Percentiles rank a stretch among this genome's conserved stretches.
Evolutionary conservation across 2,113 vertebrate genomes (phyloP).

Genomic region (Dryoscopus gambensis): DNA sequence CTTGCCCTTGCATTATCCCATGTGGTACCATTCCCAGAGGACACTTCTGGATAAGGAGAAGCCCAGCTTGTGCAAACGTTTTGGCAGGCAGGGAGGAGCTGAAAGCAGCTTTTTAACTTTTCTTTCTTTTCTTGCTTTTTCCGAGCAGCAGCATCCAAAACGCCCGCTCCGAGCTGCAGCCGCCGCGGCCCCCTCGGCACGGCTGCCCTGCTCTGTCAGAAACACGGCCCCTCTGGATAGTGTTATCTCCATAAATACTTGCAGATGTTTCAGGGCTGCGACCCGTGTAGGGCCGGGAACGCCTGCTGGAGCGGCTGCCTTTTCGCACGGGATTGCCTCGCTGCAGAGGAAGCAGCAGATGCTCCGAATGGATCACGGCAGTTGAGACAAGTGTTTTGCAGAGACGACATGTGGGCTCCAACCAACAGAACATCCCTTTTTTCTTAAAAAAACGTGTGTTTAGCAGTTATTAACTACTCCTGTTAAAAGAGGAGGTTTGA

Average conservation of each 20-base stretch:
- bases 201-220: neutral
- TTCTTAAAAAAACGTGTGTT: neutral
- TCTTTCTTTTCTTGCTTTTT: neutral
- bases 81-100: neutral
- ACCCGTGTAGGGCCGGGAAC: neutral
- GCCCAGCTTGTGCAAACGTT: neutral
- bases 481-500: neutral
- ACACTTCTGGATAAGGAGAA: neutral
- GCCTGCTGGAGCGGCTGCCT: neutral
- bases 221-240: neutral
- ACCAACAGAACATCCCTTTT: neutral
- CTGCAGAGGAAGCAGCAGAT: neutral
- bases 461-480: neutral
- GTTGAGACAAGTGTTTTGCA: constrained; percentile 25
- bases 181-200: accelerated
- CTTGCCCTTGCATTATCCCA: neutral
- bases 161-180: neutral
- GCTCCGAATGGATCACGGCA: neutral
- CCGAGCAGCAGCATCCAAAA: neutral
- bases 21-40: neutral
- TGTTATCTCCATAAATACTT: constrained; percentile 33
- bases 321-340: neutral
- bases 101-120: neutral
- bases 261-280: constrained; percentile 48
- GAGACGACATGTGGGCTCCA: neutral